These are phyloP conservation scores for Temnothorax nylanderi DNA, from an alignment of 1,140 invertebrate genomes.

Conservation along the genomic window DNA sequence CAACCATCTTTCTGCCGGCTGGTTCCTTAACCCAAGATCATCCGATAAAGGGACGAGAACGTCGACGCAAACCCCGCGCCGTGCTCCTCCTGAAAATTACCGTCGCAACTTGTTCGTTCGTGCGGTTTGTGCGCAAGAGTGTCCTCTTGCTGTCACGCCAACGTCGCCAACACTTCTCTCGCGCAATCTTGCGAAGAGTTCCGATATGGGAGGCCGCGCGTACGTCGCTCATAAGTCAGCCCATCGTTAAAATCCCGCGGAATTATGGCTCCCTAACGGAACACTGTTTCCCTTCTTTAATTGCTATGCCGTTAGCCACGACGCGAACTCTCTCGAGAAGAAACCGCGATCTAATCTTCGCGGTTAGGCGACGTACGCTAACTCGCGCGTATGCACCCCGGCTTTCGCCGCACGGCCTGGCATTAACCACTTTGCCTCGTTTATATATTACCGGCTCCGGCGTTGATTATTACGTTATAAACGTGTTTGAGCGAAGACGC, in stretches of 20 bases:
- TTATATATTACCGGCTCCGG: constrained; percentile 62
- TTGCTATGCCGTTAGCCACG: constrained; percentile 31
- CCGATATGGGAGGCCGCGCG: neutral
- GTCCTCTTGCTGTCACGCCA: too few species aligned
- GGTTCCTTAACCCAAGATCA: constrained; percentile 69
- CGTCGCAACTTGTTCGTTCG: constrained; percentile 1
- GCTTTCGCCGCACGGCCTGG: constrained; percentile 59
- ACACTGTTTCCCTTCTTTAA: constrained; percentile 29
- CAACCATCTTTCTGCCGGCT: constrained; percentile 68
- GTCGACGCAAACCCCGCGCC: neutral
- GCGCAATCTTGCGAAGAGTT: neutral
- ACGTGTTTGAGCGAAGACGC: constrained; percentile 52
- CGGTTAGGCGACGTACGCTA: constrained; percentile 50
- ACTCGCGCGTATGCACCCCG: constrained; percentile 65
- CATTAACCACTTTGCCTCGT: constrained; percentile 73
- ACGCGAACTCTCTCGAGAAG: constrained; percentile 13
- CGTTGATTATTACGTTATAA: constrained; percentile 70
- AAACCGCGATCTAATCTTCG: constrained; percentile 62
- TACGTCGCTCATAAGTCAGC: constrained; percentile 1
- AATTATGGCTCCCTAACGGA: constrained; percentile 41
- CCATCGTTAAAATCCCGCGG: constrained; percentile 34
- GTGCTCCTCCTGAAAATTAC: constrained; percentile 8
- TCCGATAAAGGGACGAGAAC: constrained; percentile 55
- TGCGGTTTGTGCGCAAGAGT: neutral
- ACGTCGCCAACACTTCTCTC: neutral